Conservation (phyloP, 2,797 vertebrate species). For the Acipenser ruthenus region DNA sequence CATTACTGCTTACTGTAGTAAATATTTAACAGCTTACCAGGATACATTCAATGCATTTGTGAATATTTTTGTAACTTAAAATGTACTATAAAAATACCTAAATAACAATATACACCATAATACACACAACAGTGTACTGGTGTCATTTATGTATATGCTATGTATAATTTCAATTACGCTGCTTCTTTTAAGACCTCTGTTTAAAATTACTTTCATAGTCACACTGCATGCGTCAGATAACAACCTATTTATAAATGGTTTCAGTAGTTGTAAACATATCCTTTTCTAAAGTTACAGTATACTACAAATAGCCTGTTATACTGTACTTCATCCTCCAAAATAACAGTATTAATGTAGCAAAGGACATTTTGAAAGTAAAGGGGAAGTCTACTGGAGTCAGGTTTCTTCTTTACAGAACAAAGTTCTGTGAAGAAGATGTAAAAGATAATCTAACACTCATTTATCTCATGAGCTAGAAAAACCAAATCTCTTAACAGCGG, state of each 20-base stretch:
- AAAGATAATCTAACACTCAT: slow-evolving; percentile 72
- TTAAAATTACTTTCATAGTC: slow-evolving; percentile 33
- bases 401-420: neutral
- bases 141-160: no score
- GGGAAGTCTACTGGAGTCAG: no score
- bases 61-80: no score
- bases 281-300: slow-evolving; percentile 35
- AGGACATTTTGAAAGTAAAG: no score
- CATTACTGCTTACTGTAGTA: slow-evolving; percentile 20
- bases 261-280: slow-evolving; percentile 36
- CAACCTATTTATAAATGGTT: slow-evolving; percentile 18
- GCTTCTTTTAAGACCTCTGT: slow-evolving; percentile 8
- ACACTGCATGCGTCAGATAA: slow-evolving; percentile 30
- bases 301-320: slow-evolving; percentile 39
- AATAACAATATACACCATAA: no score
- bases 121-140: no score
- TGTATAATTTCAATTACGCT: no score
- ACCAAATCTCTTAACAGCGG: slow-evolving; percentile 54
- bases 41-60: no score
- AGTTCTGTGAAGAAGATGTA: slow-evolving; percentile 27
- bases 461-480: slow-evolving; percentile 65
- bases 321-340: slow-evolving; percentile 51
- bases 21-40: no score
- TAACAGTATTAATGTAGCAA: slow-evolving; percentile 27
- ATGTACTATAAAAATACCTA: no score